phyloP scores from a whole-genome alignment of 1,140 invertebrate genomes.

The Eumeta japonica region DNA sequence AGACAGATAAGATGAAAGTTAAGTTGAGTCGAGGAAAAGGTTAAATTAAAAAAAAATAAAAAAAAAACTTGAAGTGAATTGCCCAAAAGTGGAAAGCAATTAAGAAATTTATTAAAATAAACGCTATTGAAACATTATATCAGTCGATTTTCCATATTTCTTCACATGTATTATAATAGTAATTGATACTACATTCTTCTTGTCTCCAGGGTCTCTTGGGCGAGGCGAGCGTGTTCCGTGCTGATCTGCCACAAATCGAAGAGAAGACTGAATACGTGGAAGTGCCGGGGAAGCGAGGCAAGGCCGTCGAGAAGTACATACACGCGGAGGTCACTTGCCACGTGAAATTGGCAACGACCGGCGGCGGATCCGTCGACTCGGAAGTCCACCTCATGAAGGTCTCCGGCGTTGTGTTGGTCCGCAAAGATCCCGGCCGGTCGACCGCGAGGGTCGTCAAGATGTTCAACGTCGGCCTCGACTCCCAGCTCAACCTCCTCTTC shows the following conservation, averaged over 20 bases:
- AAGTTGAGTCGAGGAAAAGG: too few relatives aligned
- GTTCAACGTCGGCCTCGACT: conserved; percentile 66
- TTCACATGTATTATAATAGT: too few relatives aligned
- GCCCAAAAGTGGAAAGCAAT: too few relatives aligned
- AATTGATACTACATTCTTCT: too few relatives aligned
- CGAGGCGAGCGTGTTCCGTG: conserved; percentile 63
- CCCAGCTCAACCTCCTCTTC: conserved; percentile 65
- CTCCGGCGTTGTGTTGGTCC: conserved; percentile 64
- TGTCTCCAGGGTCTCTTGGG: conserved; percentile 56
- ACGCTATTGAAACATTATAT: too few relatives aligned
- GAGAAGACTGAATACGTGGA: conserved; percentile 61
- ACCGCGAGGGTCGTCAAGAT: conserved; percentile 60
- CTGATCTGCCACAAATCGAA: conserved; percentile 64
- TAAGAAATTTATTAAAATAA: too few relatives aligned
- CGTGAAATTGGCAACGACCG: conserved; percentile 59
- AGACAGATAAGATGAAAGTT: too few relatives aligned
- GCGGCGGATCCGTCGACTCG: conserved; percentile 56
- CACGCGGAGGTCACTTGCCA: conserved; percentile 68
- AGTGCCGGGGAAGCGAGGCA: conserved; percentile 48
- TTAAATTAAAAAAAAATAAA: too few relatives aligned
- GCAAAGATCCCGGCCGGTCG: conserved; percentile 56
- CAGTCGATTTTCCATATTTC: too few relatives aligned
- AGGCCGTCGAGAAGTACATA: conserved; percentile 62
- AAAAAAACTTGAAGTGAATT: too few relatives aligned
- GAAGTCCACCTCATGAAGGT: conserved; percentile 64